Conservation (phyloP, 2,113 vertebrate genomes). For the Labrus mixtus region DNA sequence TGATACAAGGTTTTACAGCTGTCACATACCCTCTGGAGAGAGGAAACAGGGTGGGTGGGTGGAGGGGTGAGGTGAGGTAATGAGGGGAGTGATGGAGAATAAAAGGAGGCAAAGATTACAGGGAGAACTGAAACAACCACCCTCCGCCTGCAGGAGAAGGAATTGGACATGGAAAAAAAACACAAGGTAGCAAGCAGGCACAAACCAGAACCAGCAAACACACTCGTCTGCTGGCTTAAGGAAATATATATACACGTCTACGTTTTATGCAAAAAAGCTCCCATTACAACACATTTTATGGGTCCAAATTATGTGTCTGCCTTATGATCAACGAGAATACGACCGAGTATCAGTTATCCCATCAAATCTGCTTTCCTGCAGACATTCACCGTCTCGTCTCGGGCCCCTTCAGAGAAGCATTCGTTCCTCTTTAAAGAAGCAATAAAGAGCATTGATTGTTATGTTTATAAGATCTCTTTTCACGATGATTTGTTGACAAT, state of each 20-base stretch:
- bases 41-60: slow-evolving; percentile 32
- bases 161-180: slow-evolving; percentile 33
- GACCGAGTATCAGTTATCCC: slow-evolving; percentile 9
- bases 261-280: not conserved
- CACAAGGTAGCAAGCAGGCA: not conserved
- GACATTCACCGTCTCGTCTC: slow-evolving; percentile 13
- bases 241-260: not conserved
- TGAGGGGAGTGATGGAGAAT: slow-evolving; percentile 44
- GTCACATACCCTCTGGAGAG: slow-evolving; percentile 72
- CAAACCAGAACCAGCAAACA: not conserved
- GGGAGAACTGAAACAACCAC: slow-evolving; percentile 24
- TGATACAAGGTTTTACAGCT: slow-evolving; percentile 82
- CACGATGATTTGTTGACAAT: slow-evolving; percentile 54
- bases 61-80: slow-evolving; percentile 35
- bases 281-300: not conserved
- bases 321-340: slow-evolving; percentile 29
- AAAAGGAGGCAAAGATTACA: slow-evolving; percentile 46
- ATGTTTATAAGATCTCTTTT: slow-evolving; percentile 36
- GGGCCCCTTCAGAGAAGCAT: slow-evolving; percentile 12
- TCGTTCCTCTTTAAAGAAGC: slow-evolving; percentile 41
- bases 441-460: slow-evolving; percentile 56
- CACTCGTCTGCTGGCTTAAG: not conserved
- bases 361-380: slow-evolving; percentile 30
- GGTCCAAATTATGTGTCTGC: not conserved
- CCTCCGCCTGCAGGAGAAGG: slow-evolving; percentile 33